These are phyloP conservation scores for Tilapia sparmanii DNA, from an alignment of 2,113 vertebrate species.

Conservation along the genomic window DNA sequence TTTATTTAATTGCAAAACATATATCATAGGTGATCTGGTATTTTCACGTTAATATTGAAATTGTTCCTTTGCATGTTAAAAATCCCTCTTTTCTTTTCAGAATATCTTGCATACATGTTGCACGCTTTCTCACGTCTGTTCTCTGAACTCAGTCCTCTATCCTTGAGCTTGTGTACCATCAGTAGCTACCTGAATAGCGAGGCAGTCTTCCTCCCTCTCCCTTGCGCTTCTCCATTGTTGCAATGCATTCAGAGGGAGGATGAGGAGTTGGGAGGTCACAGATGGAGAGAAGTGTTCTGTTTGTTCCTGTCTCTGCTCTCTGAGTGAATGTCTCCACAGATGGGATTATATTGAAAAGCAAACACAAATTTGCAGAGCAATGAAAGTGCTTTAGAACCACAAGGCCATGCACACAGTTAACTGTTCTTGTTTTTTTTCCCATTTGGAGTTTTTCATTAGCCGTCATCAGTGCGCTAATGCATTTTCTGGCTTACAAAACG, in stretches of 20 bases:
- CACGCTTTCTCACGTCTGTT: constrained; percentile 24
- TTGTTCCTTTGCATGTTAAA: not conserved
- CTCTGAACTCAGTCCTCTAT: constrained; percentile 40
- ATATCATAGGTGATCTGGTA: not conserved
- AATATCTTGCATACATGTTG: constrained; percentile 6
- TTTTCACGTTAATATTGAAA: not conserved
- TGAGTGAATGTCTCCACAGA: constrained; percentile 64
- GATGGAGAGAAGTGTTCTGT: constrained; percentile 66
- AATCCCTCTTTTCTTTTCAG: not conserved
- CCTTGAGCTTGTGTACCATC: constrained; percentile 62
- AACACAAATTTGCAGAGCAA: constrained; percentile 53
- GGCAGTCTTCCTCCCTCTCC: constrained; percentile 49
- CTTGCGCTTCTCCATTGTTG: constrained; percentile 53
- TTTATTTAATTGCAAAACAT: not conserved
- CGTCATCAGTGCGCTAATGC: not conserved
- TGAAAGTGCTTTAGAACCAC: constrained; percentile 55
- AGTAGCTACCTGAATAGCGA: constrained; percentile 47
- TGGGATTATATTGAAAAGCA: constrained; percentile 61
- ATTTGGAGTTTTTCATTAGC: constrained; percentile 11
- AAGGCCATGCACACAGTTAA: constrained; percentile 52
- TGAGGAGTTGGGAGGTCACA: constrained; percentile 63
- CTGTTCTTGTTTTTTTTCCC: constrained; percentile 14
- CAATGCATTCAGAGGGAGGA: constrained; percentile 47
- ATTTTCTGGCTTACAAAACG: not conserved
- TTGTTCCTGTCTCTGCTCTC: constrained; percentile 58